Base-by-base conservation (phyloP, 2,113 vertebrate genomes). In the Phrynosoma platyrhinos region DNA sequence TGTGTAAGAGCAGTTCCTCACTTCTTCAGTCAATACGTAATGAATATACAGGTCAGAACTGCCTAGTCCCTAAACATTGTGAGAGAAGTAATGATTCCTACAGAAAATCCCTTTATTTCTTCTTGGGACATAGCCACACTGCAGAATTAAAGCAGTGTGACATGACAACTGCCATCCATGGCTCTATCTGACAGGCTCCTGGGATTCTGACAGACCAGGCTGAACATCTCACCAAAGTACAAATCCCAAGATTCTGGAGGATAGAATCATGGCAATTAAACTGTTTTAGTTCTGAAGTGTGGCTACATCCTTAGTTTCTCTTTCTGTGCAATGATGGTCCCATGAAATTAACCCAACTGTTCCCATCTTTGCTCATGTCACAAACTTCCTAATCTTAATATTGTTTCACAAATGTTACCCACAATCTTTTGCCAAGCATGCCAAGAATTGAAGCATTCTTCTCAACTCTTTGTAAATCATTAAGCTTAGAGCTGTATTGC, bases 361-460 rank as follows among this genome's bases (percentile, higher is more conserved):
- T 36, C 55, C 30, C 3, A n/a, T 32, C 20, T 52, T 72, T 20
- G 25, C 20, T 66, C 68, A 52, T 72, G 81, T 66, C 52, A 64
- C 62, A 47, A n/a, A n/a, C 0, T 78, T 40, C 84, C 80, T 77
- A 80, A 84, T 9, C 82, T 9, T 69, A 36, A 0, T 0, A 0
- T 72, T 36, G 75, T 14, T 47, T 5, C 76, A 21, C 66, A 84
- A 84, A 1, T 23, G 76, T 78, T 5, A 1, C 32, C n/a, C 25
- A 3, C 0, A 0, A 66, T 2, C n/a, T 0, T 0, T 0, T 47
- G 79, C 42, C 86, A 79, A 69, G 0, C 0, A 10, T 36, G 42
- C 27, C 6, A 23, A 58, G 55, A 58, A 58, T 40, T 13, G 0
- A 0, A 25, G 23, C 71, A 2, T 30, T 0, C 0, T 12, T 64